Evolutionary conservation across 2,113 vertebrate species (phyloP).

Genomic region (Pardalotus punctatus): DNA sequence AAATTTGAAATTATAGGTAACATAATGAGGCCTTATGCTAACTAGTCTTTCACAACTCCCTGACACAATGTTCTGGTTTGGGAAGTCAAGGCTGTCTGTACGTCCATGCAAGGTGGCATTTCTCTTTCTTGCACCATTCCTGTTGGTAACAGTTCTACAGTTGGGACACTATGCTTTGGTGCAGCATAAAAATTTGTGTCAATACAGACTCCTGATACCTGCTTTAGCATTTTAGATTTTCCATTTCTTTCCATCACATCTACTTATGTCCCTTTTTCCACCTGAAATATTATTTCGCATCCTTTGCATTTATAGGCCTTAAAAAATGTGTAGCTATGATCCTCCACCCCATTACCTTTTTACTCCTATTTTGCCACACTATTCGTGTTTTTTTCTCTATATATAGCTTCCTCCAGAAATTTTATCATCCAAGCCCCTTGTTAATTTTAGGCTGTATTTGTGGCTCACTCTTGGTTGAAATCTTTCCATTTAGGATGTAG

Average conservation of each 20-base stretch:
- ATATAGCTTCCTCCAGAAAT: not conserved
- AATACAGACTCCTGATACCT: not conserved
- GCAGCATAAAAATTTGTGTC: not conserved
- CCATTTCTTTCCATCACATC: not conserved
- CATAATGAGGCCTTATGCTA: not conserved
- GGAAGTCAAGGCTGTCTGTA: not conserved
- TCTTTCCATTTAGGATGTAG: not conserved
- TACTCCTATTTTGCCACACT: not conserved
- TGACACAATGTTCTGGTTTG: not conserved
- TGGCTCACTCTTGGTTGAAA: not conserved
- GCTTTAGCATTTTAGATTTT: not conserved
- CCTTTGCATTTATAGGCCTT: not conserved
- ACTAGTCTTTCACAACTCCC: not conserved
- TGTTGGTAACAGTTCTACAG: not conserved
- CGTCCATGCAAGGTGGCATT: fast-evolving
- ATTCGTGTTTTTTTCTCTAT: not conserved
- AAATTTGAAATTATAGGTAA: not conserved
- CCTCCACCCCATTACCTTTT: not conserved
- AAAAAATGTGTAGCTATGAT: not conserved
- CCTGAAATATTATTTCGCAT: not conserved
- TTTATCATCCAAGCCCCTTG: not conserved
- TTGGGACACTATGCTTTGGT: not conserved
- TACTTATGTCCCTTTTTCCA: not conserved
- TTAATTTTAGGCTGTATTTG: not conserved
- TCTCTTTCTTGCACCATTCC: not conserved